Base-by-base conservation (phyloP, 2,113 vertebrate species). In the Tapirus terrestris region DNA sequence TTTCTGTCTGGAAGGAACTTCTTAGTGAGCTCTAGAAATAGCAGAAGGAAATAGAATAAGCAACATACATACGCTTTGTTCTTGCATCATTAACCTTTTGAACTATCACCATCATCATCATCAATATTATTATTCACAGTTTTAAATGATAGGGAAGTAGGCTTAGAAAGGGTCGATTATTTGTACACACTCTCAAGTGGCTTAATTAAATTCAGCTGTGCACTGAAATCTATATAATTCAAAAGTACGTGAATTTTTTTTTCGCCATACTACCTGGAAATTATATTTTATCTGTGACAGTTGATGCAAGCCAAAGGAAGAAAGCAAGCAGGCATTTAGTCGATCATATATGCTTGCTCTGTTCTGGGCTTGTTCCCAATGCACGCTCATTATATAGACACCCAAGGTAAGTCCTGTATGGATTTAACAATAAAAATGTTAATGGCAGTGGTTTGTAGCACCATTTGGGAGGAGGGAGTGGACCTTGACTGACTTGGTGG, bases 401-500 rank as follows among this genome's bases (percentile, higher is more conserved):
- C 10, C 17, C 18, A 7, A 43, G 6, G 13, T 21, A 27, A 43
- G 18, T 56, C 63, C 27, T 43, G 1, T 8, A 0, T 29, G 39
- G 51, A 67, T 12, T 43, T 21, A 33, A 16, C 29, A 20, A 11
- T 21, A 20, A 72, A 18, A 21, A 68, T 39, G 23, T 1, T 1
- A 11, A 29, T 60, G 29, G 13, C 6, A 5, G 6, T 16, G n/a
- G 39, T 81, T 86, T 75, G 33, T 21, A 8, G 51, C 27, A 18
- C 12, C 21, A 0, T 93, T 79, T 61, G 13, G 29, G 27, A 3
- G n/a, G 14, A 5, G 6, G 5, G 1, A 0, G 51, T 39, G 2
- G 6, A 10, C 1, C 0, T 11, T 43, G 0, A 1, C 27, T 23
- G 12, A 73, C 29, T 25, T 20, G 48, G 17, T 5, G 0, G 16